phyloP scores from a whole-genome alignment of 1,140 invertebrate genomes.

The Dryas iulia region DNA sequence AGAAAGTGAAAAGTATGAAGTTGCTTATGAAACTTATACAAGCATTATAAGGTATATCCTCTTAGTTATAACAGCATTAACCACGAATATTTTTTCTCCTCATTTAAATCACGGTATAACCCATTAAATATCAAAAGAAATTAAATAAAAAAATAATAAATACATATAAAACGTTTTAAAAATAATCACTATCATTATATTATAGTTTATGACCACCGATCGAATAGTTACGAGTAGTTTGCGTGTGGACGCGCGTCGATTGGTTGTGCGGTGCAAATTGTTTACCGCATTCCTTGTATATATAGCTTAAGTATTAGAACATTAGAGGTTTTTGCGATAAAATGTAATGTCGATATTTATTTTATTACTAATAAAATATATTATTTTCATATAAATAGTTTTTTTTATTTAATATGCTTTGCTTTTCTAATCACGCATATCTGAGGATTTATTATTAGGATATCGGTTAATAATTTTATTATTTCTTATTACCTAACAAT shows the following conservation, averaged over 20 bases:
- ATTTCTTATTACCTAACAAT: too few species aligned
- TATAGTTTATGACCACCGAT: background rate
- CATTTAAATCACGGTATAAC: background rate
- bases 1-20: too few species aligned
- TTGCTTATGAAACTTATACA: too few species aligned
- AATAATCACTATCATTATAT: background rate
- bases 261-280: background rate
- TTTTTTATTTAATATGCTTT: too few species aligned
- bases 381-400: background rate
- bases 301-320: background rate
- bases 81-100: too few species aligned
- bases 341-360: background rate
- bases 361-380: background rate
- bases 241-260: background rate
- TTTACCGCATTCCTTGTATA: background rate
- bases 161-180: background rate
- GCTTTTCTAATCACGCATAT: too few species aligned
- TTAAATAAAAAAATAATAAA: background rate
- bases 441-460: too few species aligned
- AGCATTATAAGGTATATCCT: too few species aligned
- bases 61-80: too few species aligned
- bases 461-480: too few species aligned
- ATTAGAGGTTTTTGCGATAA: background rate
- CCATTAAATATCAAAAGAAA: background rate
- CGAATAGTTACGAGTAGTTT: background rate